Evolutionary conservation across 2,888 invertebrate species (phyloP), one percentile per base, ranked within the genome.

Genomic region (Papilio gigon): DNA sequence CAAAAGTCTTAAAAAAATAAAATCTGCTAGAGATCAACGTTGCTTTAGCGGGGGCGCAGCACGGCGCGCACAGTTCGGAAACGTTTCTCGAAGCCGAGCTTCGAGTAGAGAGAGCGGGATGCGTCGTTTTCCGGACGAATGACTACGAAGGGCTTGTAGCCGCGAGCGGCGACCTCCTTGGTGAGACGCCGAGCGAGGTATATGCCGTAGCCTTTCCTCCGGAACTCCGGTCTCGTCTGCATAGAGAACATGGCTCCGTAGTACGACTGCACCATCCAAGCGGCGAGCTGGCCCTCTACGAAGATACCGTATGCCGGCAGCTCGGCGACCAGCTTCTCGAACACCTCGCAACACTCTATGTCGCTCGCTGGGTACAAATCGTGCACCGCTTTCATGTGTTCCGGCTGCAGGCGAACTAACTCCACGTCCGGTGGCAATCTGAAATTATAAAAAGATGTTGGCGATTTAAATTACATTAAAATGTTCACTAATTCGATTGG

Each of bases 211-310:
- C 95, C 95, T 89, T 95, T 95, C 74, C 90, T 92, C 72, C 95
- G 93, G 86, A 94, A 95, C 84, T 95, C 95, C 62, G 95, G 95
- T 79, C 94, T 94, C 68, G 97, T 97, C 89, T 97, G 97, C 97
- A 97, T 97, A 63, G 97, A 97, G 91, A 97, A 97, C 97, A 97
- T 97, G 72, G 97, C 97, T 27, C 97, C 97, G 86, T 97, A 97
- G 88, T 97, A 97, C 22, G 96, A 96, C 85, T 97, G 97, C 60
- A 97, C 96, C 97, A 97, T 97, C 97, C 97, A 97, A 30, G 97
- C 97, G 40, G 96, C 97, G 73, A 97, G 90, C 78, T 95, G 94
- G 62, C 95, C 96, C 67, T 93, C 93, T 79, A 93, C 94, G 86
- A 97, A 97, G 73, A 97, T 94, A 42, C 97, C 97, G 84, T 95